phyloP scores from a whole-genome alignment of 1,140 invertebrate species.

The Drosophila rufa region DNA sequence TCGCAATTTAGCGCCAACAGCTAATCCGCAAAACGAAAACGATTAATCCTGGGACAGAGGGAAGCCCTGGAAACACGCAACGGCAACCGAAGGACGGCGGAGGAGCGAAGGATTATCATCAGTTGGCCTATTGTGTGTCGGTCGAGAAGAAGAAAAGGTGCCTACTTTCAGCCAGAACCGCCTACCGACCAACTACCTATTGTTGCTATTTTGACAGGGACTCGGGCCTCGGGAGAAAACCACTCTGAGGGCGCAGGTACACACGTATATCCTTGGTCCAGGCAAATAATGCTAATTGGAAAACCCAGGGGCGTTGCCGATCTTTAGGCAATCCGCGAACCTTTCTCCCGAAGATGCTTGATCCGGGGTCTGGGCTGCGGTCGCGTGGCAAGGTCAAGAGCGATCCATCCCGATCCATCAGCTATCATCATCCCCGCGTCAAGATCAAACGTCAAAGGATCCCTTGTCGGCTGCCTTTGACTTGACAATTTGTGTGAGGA shows the following conservation, averaged over 20 bases:
- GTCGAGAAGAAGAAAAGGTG: conserved; percentile 8
- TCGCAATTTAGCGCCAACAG: conserved; percentile 80
- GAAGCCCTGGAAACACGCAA: conserved; percentile 32
- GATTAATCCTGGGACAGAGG: conserved; percentile 65
- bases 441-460: conserved; percentile 72
- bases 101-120: conserved; percentile 64
- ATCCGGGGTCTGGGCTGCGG: conserved; percentile 51
- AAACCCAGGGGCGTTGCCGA: conserved; percentile 61
- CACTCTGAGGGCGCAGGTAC: conserved; percentile 40
- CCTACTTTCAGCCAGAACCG: conserved; percentile 68
- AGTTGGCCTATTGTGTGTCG: conserved; percentile 67
- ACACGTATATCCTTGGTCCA: conserved; percentile 4
- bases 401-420: conserved; percentile 60
- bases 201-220: conserved; percentile 79
- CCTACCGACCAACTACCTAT: conserved; percentile 49
- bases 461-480: conserved; percentile 54
- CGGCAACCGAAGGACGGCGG: conserved; percentile 18
- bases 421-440: conserved; percentile 57
- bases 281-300: conserved; percentile 70
- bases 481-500: conserved; percentile 64
- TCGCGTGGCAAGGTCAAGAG: conserved; percentile 61
- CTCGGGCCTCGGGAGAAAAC: conserved; percentile 2
- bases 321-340: conserved; percentile 66
- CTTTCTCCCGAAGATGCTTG: conserved; percentile 58
- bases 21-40: conserved; percentile 80